phyloP scores from a whole-genome alignment of 2,113 vertebrate species.

The Epinephelus moara region DNA sequence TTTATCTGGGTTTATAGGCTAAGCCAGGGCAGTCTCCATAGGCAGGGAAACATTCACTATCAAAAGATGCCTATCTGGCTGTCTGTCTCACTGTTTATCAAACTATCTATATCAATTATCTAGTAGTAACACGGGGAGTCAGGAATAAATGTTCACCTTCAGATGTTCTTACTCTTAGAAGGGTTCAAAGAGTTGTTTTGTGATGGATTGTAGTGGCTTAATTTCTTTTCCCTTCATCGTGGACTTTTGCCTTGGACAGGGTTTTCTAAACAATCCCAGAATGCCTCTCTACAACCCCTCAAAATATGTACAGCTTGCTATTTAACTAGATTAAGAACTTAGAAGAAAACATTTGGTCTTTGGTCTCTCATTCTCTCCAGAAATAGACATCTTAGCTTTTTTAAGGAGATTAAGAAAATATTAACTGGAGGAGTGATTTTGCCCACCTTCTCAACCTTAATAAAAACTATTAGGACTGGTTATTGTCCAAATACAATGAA shows the following conservation, averaged over 20 bases:
- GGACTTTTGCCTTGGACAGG: neutral
- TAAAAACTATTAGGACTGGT: too few species aligned
- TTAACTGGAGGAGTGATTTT: too few species aligned
- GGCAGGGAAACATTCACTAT: conserved; percentile 19
- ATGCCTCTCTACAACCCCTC: neutral
- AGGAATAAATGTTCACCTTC: neutral
- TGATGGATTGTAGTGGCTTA: neutral
- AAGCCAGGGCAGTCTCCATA: conserved; percentile 34
- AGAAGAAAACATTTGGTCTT: too few species aligned
- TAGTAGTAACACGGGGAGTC: neutral
- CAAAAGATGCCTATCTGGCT: conserved; percentile 25
- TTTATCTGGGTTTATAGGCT: conserved; percentile 70
- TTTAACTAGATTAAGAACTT: neutral
- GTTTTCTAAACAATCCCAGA: neutral
- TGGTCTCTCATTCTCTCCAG: neutral
- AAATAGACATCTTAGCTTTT: too few species aligned
- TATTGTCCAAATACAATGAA: too few species aligned
- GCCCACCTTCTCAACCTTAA: too few species aligned
- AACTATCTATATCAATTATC: conserved; percentile 3
- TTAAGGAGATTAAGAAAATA: too few species aligned
- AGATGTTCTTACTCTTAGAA: conserved; percentile 8
- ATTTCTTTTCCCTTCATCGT: neutral
- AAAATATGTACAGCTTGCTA: neutral
- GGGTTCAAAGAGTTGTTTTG: conserved; percentile 5
- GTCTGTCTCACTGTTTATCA: neutral